Conservation (phyloP, 2,888 invertebrate genomes). For the Cartodere bifasciata region DNA sequence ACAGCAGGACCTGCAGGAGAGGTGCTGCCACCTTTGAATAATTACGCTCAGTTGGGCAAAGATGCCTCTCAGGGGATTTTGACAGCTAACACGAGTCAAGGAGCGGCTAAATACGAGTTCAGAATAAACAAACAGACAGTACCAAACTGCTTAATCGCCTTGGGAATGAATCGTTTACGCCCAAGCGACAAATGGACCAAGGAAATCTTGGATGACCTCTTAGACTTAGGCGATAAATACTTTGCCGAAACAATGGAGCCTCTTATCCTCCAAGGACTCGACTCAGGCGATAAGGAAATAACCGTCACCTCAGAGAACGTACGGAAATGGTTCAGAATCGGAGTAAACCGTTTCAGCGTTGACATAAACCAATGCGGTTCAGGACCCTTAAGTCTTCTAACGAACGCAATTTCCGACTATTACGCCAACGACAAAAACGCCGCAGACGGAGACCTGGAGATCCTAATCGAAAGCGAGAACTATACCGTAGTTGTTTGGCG, state of each 20-base stretch:
- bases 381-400: no score
- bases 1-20: constrained; percentile 22
- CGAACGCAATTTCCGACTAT: no score
- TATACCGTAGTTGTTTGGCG: constrained; percentile 28
- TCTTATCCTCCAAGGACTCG: constrained; percentile 6
- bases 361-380: no score
- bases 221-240: constrained; percentile 27
- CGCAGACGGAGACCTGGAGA: constrained; percentile 12
- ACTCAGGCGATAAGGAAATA: constrained; percentile 1
- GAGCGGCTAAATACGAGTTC: constrained; percentile 21
- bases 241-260: no score
- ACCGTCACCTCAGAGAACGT: constrained; percentile 1
- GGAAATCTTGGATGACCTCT: constrained; percentile 28
- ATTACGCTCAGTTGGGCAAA: constrained; percentile 27
- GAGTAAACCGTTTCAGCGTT: no score
- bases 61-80: constrained; percentile 32
- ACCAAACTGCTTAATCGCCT: constrained; percentile 28
- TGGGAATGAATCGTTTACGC: constrained; percentile 27
- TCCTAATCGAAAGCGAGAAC: constrained; percentile 23
- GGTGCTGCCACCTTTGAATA: constrained; percentile 31
- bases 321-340: neutral
- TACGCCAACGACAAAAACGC: constrained; percentile 4
- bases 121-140: constrained; percentile 29
- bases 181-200: constrained; percentile 25
- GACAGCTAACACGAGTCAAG: constrained; percentile 23